Conservation (phyloP, 35 echinoderm and acorn worm species). For the Patiria miniata region DNA sequence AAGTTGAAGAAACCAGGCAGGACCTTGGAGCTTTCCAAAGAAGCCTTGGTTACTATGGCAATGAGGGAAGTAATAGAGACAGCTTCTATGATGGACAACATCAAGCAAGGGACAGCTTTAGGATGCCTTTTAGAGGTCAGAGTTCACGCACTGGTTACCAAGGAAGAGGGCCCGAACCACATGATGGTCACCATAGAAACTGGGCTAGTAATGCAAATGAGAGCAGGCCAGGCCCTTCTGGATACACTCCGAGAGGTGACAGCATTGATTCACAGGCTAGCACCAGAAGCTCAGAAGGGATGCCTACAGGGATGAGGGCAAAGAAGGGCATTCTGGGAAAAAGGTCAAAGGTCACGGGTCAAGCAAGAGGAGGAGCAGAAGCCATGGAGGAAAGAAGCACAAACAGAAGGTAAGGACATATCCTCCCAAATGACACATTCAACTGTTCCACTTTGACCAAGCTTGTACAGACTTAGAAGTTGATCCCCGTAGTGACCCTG, state of each 20-base stretch:
- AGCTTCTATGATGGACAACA: neutral
- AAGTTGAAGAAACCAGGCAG: neutral
- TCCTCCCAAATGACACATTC: too few species aligned
- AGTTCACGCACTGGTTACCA: neutral
- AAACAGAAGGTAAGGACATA: neutral
- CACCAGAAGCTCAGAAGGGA: neutral
- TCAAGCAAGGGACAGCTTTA: too few species aligned
- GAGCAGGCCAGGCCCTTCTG: neutral
- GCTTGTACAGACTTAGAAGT: too few species aligned
- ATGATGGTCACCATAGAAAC: neutral
- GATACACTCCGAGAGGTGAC: neutral
- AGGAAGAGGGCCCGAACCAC: neutral
- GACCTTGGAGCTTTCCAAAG: neutral
- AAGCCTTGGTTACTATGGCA: constrained; percentile 2
- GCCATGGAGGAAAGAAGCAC: constrained; percentile 26
- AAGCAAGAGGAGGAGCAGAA: neutral
- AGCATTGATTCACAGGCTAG: too few species aligned
- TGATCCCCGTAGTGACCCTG: too few species aligned
- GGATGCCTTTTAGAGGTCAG: too few species aligned
- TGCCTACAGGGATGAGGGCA: neutral
- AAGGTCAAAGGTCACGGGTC: neutral
- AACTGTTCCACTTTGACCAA: too few species aligned
- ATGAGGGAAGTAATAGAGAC: neutral
- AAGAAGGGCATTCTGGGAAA: neutral
- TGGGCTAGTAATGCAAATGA: neutral